Base-by-base conservation (phyloP, 2,113 vertebrate genomes). In the Theropithecus gelada region DNA sequence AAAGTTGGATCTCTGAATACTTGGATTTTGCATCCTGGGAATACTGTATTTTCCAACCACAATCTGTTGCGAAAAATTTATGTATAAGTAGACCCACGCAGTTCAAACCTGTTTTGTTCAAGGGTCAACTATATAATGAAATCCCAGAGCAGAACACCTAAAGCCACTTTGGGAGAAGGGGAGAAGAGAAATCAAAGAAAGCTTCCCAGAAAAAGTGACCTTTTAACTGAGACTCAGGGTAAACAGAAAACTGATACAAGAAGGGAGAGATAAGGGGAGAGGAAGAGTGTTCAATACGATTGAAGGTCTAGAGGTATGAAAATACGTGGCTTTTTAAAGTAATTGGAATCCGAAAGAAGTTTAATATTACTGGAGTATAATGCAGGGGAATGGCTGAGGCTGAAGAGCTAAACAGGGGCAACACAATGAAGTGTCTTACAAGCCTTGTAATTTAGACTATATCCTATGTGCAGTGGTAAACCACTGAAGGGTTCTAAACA, bases 61-160 rank as follows among this genome's bases (percentile, higher is more conserved):
- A 78, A 76, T 45, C 27, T 43, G 40, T 76, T 76, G 43, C 0
- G 13, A 73, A 45, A 76, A 76, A 76, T 40, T 27, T 7, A 76
- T 27, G 40, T 78, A 5, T 32, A 78, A 78, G 43, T 48, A 45
- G 75, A 30, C 27, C 23, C 45, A 30, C 17, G 25, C 27, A 78
- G 75, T 78, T 48, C 43, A 30, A 78, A 78, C 27, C 43, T 78
- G 75, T 48, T 17, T 78, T 48, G 16, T 48, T 48, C 43, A 78
- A 78, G 43, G 45, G 75, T 48, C 50, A 55, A 68, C 14, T 79
- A 23, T 27, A 73, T 79, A 90, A 92, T 57, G 18, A 93, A 95
- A 88, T 88, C n/a, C 59, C 79, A 95, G 64, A 84, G 50, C 18
- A 68, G 55, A 93, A 93, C 14, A 94, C 45, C 55, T 94, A 84